A percentile compares a stretch with the other conserved stretches of the same genome.
These are phyloP conservation scores for Corythaeola cristata DNA, from an alignment of 2,113 vertebrate genomes.

Conservation along the genomic window DNA sequence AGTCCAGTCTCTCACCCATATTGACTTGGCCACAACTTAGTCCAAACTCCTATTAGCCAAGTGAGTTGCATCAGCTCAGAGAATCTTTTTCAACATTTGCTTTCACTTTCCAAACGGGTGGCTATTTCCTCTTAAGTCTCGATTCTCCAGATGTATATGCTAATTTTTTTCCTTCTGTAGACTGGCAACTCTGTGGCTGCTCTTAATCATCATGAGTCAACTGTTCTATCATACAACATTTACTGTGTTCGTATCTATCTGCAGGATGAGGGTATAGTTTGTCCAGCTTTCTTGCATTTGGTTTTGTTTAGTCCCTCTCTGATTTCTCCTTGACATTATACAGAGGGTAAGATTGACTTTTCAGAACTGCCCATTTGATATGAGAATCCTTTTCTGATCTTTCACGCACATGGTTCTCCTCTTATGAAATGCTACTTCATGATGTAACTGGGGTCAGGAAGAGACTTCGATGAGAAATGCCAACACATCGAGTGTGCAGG, in stretches of 20 bases:
- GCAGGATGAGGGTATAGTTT: not conserved
- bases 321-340: not conserved
- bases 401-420: not conserved
- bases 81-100: rapidly evolving
- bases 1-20: not conserved
- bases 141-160: not conserved
- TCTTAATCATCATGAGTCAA: not conserved
- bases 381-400: not conserved
- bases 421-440: not conserved
- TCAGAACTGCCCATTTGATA: not conserved
- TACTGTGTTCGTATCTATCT: not conserved
- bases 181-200: not conserved
- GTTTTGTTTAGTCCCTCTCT: not conserved
- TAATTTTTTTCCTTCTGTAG: not conserved
- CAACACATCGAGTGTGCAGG: rapidly evolving
- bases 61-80: not conserved
- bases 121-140: not conserved
- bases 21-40: not conserved
- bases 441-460: not conserved
- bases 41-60: not conserved
- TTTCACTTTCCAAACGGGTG: not conserved
- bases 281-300: not conserved
- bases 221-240: not conserved
- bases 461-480: not conserved
- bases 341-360: not conserved